Base-by-base conservation (phyloP, 2,113 vertebrate genomes). In the Puffinus mauretanicus region DNA sequence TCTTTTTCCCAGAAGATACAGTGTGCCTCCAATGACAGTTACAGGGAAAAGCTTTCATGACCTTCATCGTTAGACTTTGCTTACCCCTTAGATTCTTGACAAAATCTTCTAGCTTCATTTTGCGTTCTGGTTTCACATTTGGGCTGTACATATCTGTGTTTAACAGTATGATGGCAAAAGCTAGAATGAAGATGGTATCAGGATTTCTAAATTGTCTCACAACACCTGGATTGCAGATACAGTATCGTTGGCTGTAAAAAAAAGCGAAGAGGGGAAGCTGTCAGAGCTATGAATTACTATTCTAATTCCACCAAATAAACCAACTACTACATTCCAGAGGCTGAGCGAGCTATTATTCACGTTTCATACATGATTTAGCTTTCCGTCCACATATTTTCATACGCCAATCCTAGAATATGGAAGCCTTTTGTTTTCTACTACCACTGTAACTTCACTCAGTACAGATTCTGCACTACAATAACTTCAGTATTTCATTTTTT, bases 91-190 rank as follows among this genome's bases (percentile, higher is more conserved):
- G 98, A 96, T 99, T 99, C 98, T 99, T 99, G 96, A 99, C 98
- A 75, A 99, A 99, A 95, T 99, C 99, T 94, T 99, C 99, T 24
- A 99, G 97, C 97, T 99, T 99, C 99, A 99, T 99, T 97, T 99
- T 99, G 78, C 99, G 98, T 97, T 99, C 99, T 0, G 99, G 99
- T 94, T 99, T 99, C 94, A 99, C 99, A 11, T 99, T 99, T 92
- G 99, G 99, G 96, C 99, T 99, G 98, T 99, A 99, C 99, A 99
- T 99, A 97, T 99, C 99, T 1, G 99, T 99, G 98, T 99, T 99
- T 97, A 99, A 98, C 93, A 99, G 98, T 98, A 99, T 99, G 98
- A 99, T 99, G 92, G 99, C 99, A 25, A 99, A 99, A 44, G 99
- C 99, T 97, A 99, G 98, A 97, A 99, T 99, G 98, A 99, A 99